These are phyloP conservation scores for Phycodurus eques DNA, from an alignment of 2,113 vertebrate species.

Conservation along the genomic window DNA sequence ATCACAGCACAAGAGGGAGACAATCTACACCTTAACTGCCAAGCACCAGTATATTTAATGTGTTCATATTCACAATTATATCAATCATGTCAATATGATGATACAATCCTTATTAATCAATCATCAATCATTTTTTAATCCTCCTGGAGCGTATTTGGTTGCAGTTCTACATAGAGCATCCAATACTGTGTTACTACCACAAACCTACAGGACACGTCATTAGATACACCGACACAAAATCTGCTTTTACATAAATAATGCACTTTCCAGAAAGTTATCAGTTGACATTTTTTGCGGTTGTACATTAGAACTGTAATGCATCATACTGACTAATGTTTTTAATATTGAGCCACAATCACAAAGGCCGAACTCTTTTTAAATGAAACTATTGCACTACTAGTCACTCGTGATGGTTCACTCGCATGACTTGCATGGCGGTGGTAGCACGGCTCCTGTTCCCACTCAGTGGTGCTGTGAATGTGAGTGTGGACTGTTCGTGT, in stretches of 20 bases:
- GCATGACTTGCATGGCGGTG: neutral
- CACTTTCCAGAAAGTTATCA: neutral
- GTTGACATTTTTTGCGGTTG: no score
- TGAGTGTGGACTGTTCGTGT: neutral
- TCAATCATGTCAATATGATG: no score
- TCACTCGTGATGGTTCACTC: neutral
- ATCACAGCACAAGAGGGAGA: slow-evolving; percentile 38
- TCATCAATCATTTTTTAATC: neutral
- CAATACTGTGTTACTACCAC: neutral
- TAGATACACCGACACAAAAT: neutral
- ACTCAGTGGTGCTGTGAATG: neutral
- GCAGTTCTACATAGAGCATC: neutral
- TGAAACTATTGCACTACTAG: neutral
- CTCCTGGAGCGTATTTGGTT: neutral
- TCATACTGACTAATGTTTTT: no score
- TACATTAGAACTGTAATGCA: no score
- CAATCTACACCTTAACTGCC: slow-evolving; percentile 9
- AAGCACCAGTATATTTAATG: neutral
- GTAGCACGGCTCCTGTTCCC: neutral
- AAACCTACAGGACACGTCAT: neutral
- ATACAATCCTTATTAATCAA: no score
- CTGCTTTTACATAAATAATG: neutral
- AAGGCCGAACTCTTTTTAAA: no score
- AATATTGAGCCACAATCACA: no score
- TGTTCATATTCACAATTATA: no score